Percentiles rank a stretch among this genome's conserved stretches.
Conservation (phyloP, 2,888 invertebrate species). For the Abrostola triplasia region DNA sequence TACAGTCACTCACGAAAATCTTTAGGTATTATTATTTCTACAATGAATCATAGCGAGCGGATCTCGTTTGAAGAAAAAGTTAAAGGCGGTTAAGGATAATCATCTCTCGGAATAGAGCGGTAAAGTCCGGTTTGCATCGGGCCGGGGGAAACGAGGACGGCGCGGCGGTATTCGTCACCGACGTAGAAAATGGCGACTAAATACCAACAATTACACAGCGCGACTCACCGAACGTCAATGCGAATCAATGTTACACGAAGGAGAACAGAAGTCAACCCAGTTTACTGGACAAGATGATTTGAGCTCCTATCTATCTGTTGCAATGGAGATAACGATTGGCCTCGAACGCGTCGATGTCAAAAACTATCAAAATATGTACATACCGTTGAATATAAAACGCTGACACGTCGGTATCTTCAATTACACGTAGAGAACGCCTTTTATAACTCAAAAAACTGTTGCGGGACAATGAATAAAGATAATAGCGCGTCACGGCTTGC, state of each 20-base stretch:
- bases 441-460: constrained; percentile 71
- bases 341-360: constrained; percentile 56
- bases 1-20: constrained; percentile 70
- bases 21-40: constrained; percentile 78
- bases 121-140: constrained; percentile 82
- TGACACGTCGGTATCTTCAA: constrained; percentile 62
- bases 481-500: constrained; percentile 82
- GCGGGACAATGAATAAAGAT: constrained; percentile 75
- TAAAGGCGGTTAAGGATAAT: constrained; percentile 67
- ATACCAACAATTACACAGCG: constrained; percentile 85
- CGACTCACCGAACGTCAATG: constrained; percentile 69
- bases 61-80: constrained; percentile 74
- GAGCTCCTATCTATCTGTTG: constrained; percentile 67
- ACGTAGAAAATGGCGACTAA: constrained; percentile 88
- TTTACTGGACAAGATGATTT: constrained; percentile 61
- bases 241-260: constrained; percentile 69
- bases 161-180: constrained; percentile 85
- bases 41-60: constrained; percentile 83
- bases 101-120: constrained; percentile 76
- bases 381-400: constrained; percentile 70
- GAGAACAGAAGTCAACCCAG: constrained; percentile 61
- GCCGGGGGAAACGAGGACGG: constrained; percentile 81
- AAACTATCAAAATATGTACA: constrained; percentile 63
- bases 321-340: constrained; percentile 71
- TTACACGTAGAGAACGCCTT: constrained; percentile 58